Percentiles rank a stretch among this genome's conserved stretches.
Evolutionary conservation across 2,888 invertebrate species (phyloP).

Genomic region (Cerceris rybyensis): DNA sequence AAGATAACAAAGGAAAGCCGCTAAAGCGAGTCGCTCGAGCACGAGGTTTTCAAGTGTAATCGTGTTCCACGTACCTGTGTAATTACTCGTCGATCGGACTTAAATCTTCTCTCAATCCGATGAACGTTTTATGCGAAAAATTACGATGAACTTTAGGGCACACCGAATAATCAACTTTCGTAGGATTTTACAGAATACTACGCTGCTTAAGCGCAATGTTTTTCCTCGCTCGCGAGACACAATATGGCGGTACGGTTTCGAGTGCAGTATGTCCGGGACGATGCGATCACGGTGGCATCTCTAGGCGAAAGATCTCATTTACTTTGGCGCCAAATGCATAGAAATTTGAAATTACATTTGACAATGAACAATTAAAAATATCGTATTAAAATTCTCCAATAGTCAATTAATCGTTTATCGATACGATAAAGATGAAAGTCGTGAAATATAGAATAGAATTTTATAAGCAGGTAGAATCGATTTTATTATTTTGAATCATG

Average conservation of each 20-base stretch:
- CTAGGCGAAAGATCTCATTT: not conserved
- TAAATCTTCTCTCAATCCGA: conserved; percentile 14
- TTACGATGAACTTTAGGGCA: conserved; percentile 3
- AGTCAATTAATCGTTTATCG: too few species aligned
- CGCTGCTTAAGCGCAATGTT: conserved; percentile 89
- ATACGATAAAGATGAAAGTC: too few species aligned
- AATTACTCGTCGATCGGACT: conserved; percentile 53
- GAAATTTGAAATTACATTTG: too few species aligned
- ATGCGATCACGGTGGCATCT: conserved; percentile 41
- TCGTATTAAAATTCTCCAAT: not conserved
- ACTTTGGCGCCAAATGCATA: conserved; percentile 18
- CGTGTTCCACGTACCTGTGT: conserved; percentile 50
- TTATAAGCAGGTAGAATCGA: too few species aligned
- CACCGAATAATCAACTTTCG: conserved; percentile 41
- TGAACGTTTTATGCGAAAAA: not conserved
- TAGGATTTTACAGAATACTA: conserved; percentile 34
- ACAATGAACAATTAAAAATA: too few species aligned
- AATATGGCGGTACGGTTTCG: conserved; percentile 84
- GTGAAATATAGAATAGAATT: too few species aligned
- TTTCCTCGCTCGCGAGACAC: conserved; percentile 85
- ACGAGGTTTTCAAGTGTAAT: conserved; percentile 54
- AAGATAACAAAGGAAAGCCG: conserved; percentile 61
- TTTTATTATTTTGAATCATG: too few species aligned
- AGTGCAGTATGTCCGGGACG: conserved; percentile 67
- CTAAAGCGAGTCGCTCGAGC: conserved; percentile 54